These are phyloP conservation scores for Neosilurus mollespiculum DNA, from an alignment of 2,797 vertebrate genomes.

Conservation along the genomic window DNA sequence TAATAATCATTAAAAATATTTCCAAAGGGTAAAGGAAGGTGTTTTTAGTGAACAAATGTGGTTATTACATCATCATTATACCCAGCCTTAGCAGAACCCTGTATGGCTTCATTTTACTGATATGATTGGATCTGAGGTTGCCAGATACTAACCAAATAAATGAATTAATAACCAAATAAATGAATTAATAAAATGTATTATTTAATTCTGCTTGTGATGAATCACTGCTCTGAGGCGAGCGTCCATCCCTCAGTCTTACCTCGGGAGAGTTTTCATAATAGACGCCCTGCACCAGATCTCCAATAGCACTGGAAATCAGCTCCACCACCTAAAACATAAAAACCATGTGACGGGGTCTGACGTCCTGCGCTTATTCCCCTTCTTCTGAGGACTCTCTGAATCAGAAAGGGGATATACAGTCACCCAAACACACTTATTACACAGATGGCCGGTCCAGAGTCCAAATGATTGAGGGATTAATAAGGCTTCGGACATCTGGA, in stretches of 20 bases:
- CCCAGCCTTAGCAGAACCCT: neutral
- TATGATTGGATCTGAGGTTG: neutral
- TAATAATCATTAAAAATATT: too few relatives aligned
- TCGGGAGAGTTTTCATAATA: slow-evolving; percentile 86
- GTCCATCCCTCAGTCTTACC: slow-evolving; percentile 69
- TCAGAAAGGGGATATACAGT: slow-evolving; percentile 54
- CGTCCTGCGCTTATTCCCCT: neutral
- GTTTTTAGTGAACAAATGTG: too few relatives aligned
- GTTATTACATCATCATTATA: neutral
- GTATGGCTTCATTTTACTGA: neutral
- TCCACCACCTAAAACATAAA: slow-evolving; percentile 84
- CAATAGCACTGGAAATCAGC: slow-evolving; percentile 92
- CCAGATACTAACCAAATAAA: neutral
- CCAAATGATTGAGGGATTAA: slow-evolving; percentile 60
- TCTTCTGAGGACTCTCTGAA: slow-evolving; percentile 6
- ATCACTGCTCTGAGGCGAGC: too few relatives aligned
- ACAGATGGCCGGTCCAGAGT: slow-evolving; percentile 64
- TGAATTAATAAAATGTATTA: too few relatives aligned
- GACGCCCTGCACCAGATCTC: slow-evolving; percentile 93
- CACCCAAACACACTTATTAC: slow-evolving; percentile 60
- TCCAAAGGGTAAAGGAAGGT: too few relatives aligned
- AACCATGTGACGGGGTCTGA: neutral
- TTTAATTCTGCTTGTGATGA: neutral
- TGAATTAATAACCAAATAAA: neutral
- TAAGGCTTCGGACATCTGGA: slow-evolving; percentile 54